phyloP scores from a whole-genome alignment of 2,797 vertebrate genomes.

The Eulemur coronatus region DNA sequence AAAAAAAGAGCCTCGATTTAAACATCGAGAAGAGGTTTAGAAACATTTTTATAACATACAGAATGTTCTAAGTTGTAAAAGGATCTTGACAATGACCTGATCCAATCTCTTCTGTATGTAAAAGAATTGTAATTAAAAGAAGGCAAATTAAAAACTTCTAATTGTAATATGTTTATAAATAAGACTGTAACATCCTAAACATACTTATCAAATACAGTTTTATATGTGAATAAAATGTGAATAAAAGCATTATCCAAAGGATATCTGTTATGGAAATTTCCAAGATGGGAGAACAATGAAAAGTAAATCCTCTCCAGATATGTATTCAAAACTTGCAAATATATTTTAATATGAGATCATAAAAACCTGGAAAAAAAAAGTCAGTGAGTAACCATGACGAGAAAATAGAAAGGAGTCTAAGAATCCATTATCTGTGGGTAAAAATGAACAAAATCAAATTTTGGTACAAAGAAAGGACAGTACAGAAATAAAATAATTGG shows the following conservation, averaged over 20 bases:
- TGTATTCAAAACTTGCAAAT: slow-evolving; percentile 36
- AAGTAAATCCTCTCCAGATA: background rate
- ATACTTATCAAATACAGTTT: background rate
- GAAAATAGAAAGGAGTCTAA: slow-evolving; percentile 50
- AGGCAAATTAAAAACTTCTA: background rate
- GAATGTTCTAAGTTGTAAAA: background rate
- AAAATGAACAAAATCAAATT: slow-evolving; percentile 66
- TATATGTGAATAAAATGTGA: background rate
- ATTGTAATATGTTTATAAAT: background rate
- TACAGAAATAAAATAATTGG: slow-evolving; percentile 70
- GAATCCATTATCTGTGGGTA: slow-evolving; percentile 27
- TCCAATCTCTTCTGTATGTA: background rate
- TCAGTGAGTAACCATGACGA: background rate
- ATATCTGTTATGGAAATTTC: background rate
- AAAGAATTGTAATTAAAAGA: background rate
- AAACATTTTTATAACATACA: background rate
- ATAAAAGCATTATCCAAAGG: background rate
- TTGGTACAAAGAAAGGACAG: slow-evolving; percentile 55
- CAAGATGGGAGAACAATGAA: background rate
- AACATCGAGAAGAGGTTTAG: background rate
- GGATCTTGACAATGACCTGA: background rate
- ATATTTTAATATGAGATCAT: slow-evolving; percentile 54
- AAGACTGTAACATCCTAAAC: background rate
- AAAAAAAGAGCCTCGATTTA: background rate
- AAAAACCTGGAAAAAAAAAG: slow-evolving; percentile 18